phyloP scores from a whole-genome alignment of 2,888 invertebrate species.

The Anoncus sp. region DNA sequence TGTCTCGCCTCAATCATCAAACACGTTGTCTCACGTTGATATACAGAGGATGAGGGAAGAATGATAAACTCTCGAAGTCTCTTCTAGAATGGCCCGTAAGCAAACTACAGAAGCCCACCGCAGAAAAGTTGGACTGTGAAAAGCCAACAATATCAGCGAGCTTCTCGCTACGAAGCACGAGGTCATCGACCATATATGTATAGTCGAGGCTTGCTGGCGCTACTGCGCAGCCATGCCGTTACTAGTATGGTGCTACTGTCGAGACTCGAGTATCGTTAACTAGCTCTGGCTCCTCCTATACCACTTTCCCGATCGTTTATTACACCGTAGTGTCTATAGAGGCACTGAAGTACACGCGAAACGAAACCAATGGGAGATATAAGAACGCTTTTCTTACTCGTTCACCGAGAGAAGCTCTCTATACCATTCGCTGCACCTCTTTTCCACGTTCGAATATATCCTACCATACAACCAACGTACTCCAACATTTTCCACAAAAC shows the following conservation, averaged over 20 bases:
- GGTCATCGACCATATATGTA: conserved; percentile 59
- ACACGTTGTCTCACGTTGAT: conserved; percentile 40
- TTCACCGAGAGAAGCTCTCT: conserved; percentile 34
- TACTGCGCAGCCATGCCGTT: conserved; percentile 15
- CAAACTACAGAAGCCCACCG: conserved; percentile 52
- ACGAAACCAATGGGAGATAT: conserved; percentile 62
- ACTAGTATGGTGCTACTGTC: conserved; percentile 21
- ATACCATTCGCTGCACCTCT: conserved; percentile 13
- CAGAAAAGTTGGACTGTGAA: conserved; percentile 55
- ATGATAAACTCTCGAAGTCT: conserved; percentile 56
- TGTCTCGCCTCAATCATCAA: conserved; percentile 43
- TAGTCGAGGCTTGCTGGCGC: conserved; percentile 27
- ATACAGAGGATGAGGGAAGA: conserved; percentile 23
- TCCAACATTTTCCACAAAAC: conserved; percentile 47
- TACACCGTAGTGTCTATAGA: conserved; percentile 55
- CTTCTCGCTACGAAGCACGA: conserved; percentile 43
- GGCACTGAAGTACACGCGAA: conserved; percentile 53
- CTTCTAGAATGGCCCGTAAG: conserved; percentile 50
- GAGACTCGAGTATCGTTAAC: conserved; percentile 51
- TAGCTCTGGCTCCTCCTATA: conserved; percentile 57
- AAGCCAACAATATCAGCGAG: conserved; percentile 59
- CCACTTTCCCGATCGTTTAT: conserved; percentile 63
- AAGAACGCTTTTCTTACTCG: conserved; percentile 57
- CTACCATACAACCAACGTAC: conserved; percentile 29
- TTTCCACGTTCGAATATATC: conserved; percentile 24